A percentile compares a stretch with the other conserved stretches of the same genome.
These are phyloP conservation scores for Corythornis madagascariensis DNA, from an alignment of 2,113 vertebrate genomes.

Conservation along the genomic window DNA sequence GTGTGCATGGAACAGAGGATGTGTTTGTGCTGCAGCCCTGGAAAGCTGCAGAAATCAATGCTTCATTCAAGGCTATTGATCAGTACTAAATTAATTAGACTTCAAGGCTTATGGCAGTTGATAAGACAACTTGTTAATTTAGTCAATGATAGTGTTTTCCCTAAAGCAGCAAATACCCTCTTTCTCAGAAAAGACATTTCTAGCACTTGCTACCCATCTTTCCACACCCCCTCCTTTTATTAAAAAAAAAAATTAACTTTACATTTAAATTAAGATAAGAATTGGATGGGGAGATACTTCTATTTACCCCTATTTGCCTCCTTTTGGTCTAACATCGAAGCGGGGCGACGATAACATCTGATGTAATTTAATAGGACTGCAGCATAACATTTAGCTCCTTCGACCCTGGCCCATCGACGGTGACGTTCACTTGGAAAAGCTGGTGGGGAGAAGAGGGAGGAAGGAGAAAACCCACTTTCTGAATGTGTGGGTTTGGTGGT, in stretches of 20 bases:
- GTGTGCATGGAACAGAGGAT: not conserved
- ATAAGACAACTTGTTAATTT: slow-evolving; percentile 90
- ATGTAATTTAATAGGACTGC: slow-evolving; percentile 16
- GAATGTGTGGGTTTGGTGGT: not conserved
- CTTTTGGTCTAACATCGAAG: not conserved
- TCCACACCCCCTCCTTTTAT: not conserved
- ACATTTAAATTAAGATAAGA: slow-evolving; percentile 49
- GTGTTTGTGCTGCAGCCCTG: slow-evolving; percentile 60
- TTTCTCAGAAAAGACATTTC: slow-evolving; percentile 79
- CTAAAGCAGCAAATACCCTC: slow-evolving; percentile 86
- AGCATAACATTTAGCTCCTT: slow-evolving; percentile 35
- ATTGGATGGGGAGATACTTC: not conserved
- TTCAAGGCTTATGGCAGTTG: slow-evolving; percentile 84
- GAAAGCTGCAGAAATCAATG: slow-evolving; percentile 83
- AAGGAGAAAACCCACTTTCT: not conserved
- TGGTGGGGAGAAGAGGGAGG: not conserved
- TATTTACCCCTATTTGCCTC: slow-evolving; percentile 15
- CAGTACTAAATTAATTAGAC: slow-evolving; percentile 88
- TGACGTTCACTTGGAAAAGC: slow-evolving; percentile 60
- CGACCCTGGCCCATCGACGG: not conserved
- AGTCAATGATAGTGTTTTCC: slow-evolving; percentile 86
- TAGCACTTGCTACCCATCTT: not conserved
- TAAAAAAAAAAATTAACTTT: not conserved
- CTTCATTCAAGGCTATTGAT: slow-evolving; percentile 87
- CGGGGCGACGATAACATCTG: not conserved